Conservation (phyloP, 2,113 vertebrate species). For the Podocnemis expansa region DNA sequence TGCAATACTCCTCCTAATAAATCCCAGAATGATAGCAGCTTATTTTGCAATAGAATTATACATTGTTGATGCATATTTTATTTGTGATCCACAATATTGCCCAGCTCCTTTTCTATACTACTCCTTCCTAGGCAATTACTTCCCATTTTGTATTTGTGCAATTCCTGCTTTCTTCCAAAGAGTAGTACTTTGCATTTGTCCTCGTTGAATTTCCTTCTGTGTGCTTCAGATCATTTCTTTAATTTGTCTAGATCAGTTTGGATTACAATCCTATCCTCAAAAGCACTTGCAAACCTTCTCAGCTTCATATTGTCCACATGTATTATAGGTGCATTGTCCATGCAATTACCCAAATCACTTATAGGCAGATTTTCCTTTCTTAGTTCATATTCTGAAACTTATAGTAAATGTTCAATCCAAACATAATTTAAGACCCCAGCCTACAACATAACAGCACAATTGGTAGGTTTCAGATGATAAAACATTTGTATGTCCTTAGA, state of each 20-base stretch:
- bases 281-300: not conserved
- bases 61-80: not conserved
- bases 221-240: not conserved
- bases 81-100: not conserved
- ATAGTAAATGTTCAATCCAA: not conserved
- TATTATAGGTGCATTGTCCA: not conserved
- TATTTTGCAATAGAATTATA: not conserved
- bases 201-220: not conserved
- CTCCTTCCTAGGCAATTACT: not conserved
- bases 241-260: not conserved
- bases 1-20: no score
- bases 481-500: not conserved
- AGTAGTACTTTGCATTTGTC: not conserved
- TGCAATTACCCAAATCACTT: not conserved
- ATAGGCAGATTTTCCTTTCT: not conserved
- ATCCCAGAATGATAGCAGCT: not conserved
- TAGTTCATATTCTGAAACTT: not conserved
- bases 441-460: not conserved
- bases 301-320: not conserved
- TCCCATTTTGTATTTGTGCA: not conserved
- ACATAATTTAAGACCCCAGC: not conserved
- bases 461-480: not conserved
- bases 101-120: not conserved
- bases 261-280: not conserved
- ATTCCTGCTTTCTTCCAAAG: not conserved